phyloP scores from a whole-genome alignment of 2,113 vertebrate species.

The Tenebrosternarchus preto region DNA sequence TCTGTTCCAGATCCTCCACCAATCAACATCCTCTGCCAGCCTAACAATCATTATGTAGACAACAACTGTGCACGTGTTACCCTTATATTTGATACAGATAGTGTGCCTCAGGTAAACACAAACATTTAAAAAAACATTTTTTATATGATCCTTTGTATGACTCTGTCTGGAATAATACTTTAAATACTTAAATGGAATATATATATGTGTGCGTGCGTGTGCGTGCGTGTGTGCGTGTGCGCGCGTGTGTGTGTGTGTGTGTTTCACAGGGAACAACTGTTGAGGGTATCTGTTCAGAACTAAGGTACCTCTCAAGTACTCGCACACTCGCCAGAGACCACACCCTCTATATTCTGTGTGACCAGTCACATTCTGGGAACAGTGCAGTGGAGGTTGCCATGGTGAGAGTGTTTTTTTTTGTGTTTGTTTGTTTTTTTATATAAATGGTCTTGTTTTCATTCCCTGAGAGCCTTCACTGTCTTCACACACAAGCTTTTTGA shows the following conservation, averaged over 20 bases:
- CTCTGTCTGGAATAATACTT: no score
- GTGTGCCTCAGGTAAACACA: slow-evolving; percentile 83
- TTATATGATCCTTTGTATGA: not conserved
- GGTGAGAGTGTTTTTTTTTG: slow-evolving; percentile 74
- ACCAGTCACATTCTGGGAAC: slow-evolving; percentile 78
- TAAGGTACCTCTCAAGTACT: slow-evolving; percentile 84
- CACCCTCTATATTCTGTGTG: slow-evolving; percentile 85
- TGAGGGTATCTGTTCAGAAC: slow-evolving; percentile 89
- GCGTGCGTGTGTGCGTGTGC: slow-evolving; percentile 34
- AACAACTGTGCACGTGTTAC: slow-evolving; percentile 90
- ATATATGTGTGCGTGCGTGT: slow-evolving; percentile 46
- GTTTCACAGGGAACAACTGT: slow-evolving; percentile 86
- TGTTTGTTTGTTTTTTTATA: no score
- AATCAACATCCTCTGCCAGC: slow-evolving; percentile 79
- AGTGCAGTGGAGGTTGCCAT: slow-evolving; percentile 89
- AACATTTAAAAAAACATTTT: not conserved
- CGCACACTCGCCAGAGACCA: slow-evolving; percentile 82
- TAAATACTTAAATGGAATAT: not conserved
- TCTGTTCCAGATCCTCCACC: slow-evolving; percentile 70
- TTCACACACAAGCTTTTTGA: not conserved
- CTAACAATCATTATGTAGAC: slow-evolving; percentile 82
- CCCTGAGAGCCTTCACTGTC: not conserved
- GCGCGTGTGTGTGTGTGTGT: slow-evolving; percentile 32
- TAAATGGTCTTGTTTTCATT: not conserved
- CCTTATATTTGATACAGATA: slow-evolving; percentile 83